Evolutionary conservation across 2,797 vertebrate species (phyloP), one percentile per base, ranked within the genome.

Genomic region (Hafferia zeledoni): DNA sequence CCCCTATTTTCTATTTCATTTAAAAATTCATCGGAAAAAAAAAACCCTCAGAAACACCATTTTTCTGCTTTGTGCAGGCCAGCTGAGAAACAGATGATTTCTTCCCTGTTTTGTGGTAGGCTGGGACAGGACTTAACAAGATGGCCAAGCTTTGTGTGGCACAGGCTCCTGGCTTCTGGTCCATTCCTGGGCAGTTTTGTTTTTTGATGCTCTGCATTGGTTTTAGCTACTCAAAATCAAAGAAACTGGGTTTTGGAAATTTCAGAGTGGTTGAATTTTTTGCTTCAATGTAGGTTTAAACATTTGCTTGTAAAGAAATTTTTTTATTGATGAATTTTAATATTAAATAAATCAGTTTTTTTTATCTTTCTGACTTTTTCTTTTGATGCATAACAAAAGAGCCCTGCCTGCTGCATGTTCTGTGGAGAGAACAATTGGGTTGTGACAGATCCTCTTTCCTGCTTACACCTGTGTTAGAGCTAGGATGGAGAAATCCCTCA

Each of bases 181-280:
- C 11, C 5, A 11, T 6, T 74, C 53, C 17, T 69, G 24, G 18
- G 25, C 1, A 0, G 2, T 13, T 74, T 46, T 37, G 22, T 41
- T 77, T 13, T 43, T 24, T 74, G 43, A 16, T 52, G 37, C 15
- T 35, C n/a, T 56, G 17, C 33, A 5, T 17, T 61, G 59, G 11
- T 27, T 75, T 94, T 55, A 52, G 14, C 55, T 81, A 31, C 65
- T 78, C 17, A 53, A 61, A 83, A 57, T 39, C 30, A 77, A 35
- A 91, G 70, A 74, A 39, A 28, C 41, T n/a, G 22, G 1, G 31
- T 53, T 75, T 71, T 80, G 25, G 57, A 71, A 44, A 20, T 55
- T 75, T 90, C 50, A 65, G 46, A 17, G n/a, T 78, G 22, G 56
- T 88, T 78, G 37, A 17, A 0, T 0, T 84, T 82, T 84, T 70